These are phyloP conservation scores for Sepioteuthis lessoniana DNA, from an alignment of 2,888 invertebrate species.

Conservation along the genomic window DNA sequence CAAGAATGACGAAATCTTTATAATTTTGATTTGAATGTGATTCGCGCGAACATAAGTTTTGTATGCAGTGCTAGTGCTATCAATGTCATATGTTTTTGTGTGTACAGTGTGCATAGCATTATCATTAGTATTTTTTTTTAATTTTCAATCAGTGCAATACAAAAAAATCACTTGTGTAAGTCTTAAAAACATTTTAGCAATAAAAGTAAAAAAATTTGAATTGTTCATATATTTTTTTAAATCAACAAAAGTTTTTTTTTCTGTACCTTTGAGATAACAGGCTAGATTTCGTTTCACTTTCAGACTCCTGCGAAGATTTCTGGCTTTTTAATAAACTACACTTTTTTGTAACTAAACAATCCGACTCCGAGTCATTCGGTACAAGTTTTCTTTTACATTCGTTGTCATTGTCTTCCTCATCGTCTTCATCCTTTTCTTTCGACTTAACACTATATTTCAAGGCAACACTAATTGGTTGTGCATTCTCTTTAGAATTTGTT, in stretches of 20 bases:
- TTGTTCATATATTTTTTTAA: background rate
- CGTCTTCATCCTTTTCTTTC: background rate
- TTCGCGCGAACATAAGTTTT: too few relatives aligned
- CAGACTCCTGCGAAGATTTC: constrained; percentile 51
- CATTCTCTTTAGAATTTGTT: background rate
- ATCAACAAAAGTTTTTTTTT: background rate
- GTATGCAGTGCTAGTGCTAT: too few relatives aligned
- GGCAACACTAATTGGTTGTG: background rate
- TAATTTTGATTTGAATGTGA: too few relatives aligned
- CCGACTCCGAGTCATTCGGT: background rate
- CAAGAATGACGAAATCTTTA: too few relatives aligned
- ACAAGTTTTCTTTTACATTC: background rate
- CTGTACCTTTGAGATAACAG: background rate
- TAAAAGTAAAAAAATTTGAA: background rate
- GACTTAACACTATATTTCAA: background rate
- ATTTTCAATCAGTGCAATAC: too few relatives aligned
- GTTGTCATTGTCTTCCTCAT: background rate
- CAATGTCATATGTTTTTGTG: too few relatives aligned
- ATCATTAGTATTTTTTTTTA: too few relatives aligned
- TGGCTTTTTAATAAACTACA: constrained; percentile 57
- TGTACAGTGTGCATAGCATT: too few relatives aligned
- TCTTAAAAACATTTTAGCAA: background rate
- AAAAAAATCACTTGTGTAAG: background rate
- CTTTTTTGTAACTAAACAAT: background rate
- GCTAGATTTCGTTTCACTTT: constrained; percentile 45